Percentiles rank a stretch among this genome's conserved stretches.
phyloP scores from a whole-genome alignment of 2,888 invertebrate genomes.

The Caprella mutica region DNA sequence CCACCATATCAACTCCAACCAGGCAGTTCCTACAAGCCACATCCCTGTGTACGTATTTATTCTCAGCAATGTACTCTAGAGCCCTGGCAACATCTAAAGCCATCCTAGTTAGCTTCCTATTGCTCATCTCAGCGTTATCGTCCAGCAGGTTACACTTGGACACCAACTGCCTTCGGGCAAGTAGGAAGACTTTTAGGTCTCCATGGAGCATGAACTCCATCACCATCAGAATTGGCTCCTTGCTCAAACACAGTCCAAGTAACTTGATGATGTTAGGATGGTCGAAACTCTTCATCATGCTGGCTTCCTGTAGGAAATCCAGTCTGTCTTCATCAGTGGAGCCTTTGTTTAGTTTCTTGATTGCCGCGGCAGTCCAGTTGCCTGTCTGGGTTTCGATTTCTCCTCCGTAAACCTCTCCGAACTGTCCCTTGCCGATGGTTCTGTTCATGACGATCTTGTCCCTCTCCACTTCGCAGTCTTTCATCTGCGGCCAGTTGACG shows the following conservation, averaged over 20 bases:
- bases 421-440: constrained; percentile 77
- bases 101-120: constrained; percentile 68
- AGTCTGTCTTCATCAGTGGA: constrained; percentile 73
- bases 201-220: constrained; percentile 94
- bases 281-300: constrained; percentile 85
- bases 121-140: constrained; percentile 63
- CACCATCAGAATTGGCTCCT: constrained; percentile 75
- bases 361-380: constrained; percentile 54
- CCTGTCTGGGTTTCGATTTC: constrained; percentile 43
- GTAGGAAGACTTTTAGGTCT: constrained; percentile 74
- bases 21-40: constrained; percentile 68
- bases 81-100: constrained; percentile 78
- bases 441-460: constrained; percentile 74
- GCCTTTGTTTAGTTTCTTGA: constrained; percentile 76
- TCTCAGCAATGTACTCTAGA: constrained; percentile 67
- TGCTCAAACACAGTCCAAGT: constrained; percentile 72
- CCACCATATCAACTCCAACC: constrained; percentile 57
- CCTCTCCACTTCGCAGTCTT: constrained; percentile 78
- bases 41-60: constrained; percentile 80
- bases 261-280: constrained; percentile 77
- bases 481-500: constrained; percentile 48
- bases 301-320: constrained; percentile 83
- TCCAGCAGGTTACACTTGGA: constrained; percentile 49
- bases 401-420: constrained; percentile 84
- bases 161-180: constrained; percentile 72